Percentiles rank a stretch among this genome's conserved stretches.
Evolutionary conservation across 2,113 vertebrate species (phyloP).

Genomic region (Crotalus tigris): DNA sequence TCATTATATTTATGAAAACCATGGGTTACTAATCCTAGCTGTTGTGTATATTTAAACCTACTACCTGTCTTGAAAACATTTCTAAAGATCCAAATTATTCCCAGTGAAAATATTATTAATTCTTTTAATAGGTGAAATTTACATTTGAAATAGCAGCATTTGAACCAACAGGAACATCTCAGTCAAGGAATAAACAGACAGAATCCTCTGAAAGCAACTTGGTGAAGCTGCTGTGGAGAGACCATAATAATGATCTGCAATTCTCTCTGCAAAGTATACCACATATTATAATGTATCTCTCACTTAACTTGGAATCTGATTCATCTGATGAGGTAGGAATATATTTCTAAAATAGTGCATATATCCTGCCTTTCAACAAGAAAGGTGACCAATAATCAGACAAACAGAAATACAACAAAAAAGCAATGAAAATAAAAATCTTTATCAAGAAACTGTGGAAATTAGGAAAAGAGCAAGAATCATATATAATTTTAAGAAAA

Average conservation of each 20-base stretch:
- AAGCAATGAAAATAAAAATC: not conserved
- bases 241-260: conserved; percentile 72
- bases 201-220: conserved; percentile 76
- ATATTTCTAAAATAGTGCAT: not conserved
- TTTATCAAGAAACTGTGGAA: not conserved
- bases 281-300: conserved; percentile 88
- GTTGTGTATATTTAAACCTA: not conserved
- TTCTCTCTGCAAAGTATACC: conserved; percentile 76
- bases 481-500: not conserved
- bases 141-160: conserved; percentile 82
- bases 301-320: conserved; percentile 82
- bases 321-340: conserved; percentile 84
- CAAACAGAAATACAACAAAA: not conserved
- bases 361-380: not conserved
- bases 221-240: conserved; percentile 83
- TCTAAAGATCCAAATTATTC: not conserved
- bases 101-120: conserved; percentile 5
- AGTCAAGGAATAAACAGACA: conserved; percentile 52
- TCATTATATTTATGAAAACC: not conserved
- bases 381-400: not conserved
- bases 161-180: conserved; percentile 52
- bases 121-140: conserved; percentile 82
- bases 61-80: not conserved
- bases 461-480: not conserved
- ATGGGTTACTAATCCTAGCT: not conserved